phyloP scores from a whole-genome alignment of 2,888 invertebrate species.

The Melieria crassipennis region DNA sequence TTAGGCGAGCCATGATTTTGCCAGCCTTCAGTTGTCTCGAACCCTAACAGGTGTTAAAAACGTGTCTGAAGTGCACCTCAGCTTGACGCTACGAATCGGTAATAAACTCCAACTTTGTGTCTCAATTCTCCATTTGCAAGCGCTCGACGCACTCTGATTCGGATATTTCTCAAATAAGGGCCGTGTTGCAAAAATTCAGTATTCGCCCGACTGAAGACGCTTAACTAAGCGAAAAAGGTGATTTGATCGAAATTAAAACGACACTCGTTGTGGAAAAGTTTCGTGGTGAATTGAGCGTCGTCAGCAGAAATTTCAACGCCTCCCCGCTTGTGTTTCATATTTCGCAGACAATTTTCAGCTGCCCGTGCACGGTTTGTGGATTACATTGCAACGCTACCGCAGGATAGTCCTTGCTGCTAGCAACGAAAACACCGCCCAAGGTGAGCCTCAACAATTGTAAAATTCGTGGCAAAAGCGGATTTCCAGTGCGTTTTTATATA shows the following conservation, averaged over 20 bases:
- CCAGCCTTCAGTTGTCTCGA: constrained; percentile 51
- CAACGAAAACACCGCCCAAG: neutral
- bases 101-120: neutral
- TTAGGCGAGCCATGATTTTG: constrained; percentile 43
- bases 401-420: neutral
- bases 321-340: constrained; percentile 11
- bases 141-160: too few species aligned
- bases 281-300: constrained; percentile 8
- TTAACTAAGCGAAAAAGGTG: too few species aligned
- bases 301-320: neutral
- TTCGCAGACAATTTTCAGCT: constrained; percentile 23
- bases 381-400: neutral
- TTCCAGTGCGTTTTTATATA: neutral
- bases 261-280: neutral
- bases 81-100: constrained; percentile 15
- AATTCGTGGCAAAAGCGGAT: too few species aligned
- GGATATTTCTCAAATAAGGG: too few species aligned
- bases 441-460: neutral
- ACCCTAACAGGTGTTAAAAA: constrained; percentile 55
- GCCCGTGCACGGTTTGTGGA: constrained; percentile 1
- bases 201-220: too few species aligned
- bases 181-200: too few species aligned
- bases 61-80: constrained; percentile 44
- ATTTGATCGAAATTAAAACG: too few species aligned
- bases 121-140: too few species aligned